These are phyloP conservation scores for Rhynchopsitta pachyrhyncha DNA, from an alignment of 2,113 vertebrate species.

Conservation along the genomic window DNA sequence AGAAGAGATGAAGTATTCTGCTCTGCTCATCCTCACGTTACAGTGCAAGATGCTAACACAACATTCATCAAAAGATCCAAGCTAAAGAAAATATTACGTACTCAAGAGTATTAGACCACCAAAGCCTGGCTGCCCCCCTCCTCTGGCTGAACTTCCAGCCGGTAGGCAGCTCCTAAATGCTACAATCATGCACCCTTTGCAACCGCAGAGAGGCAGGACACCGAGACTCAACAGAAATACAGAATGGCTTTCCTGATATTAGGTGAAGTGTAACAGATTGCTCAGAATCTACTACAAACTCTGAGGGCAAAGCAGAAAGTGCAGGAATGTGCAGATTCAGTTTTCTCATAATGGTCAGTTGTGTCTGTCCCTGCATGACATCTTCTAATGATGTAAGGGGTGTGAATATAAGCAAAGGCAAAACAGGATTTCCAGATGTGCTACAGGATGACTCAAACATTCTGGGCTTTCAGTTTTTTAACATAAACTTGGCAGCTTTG, in stretches of 20 bases:
- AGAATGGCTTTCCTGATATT: background rate
- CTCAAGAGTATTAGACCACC: background rate
- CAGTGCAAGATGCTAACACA: background rate
- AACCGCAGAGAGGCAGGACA: background rate
- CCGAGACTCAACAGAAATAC: background rate
- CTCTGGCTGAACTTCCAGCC: background rate
- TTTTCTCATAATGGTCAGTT: background rate
- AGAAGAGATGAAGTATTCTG: background rate
- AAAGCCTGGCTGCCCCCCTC: background rate
- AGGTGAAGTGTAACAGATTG: background rate
- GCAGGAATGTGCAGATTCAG: conserved; percentile 8
- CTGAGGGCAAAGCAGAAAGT: background rate
- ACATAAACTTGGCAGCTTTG: conserved; percentile 19
- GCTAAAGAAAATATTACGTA: background rate
- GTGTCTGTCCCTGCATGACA: background rate
- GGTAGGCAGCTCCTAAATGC: background rate
- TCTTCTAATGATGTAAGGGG: conserved; percentile 36
- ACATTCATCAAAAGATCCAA: background rate
- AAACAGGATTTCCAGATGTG: conserved; percentile 59
- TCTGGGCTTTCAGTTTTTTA: conserved; percentile 27
- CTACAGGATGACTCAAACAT: conserved; percentile 39
- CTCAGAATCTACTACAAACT: background rate
- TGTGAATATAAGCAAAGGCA: conserved; percentile 12
- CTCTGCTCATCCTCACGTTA: background rate
- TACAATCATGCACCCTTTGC: background rate